Evolutionary conservation across 2,888 invertebrate species (phyloP), one percentile per base, ranked within the genome.

Genomic region (Dinocampus coccinellae): DNA sequence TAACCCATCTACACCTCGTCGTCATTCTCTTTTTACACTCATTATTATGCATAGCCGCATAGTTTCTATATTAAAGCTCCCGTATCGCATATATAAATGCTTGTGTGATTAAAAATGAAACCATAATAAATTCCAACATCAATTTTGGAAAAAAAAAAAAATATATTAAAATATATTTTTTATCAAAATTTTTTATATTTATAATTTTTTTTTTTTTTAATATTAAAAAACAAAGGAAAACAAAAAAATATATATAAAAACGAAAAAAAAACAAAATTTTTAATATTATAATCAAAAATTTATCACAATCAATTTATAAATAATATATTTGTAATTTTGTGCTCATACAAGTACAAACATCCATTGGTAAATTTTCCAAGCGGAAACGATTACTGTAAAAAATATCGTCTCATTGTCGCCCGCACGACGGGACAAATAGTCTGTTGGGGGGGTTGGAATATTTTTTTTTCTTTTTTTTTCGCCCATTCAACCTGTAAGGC

Each of bases 91-190:
- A 57, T 58, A 58, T 80, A 83, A 84, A 85, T 84, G 82, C 83
- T 83, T 80, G 85, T 79, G 83, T 85, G 85, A 86, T 87, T 86
- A 85, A 86, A 86, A 87, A 84, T 86, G 80, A 83, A 85, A 85
- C 85, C 82, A 79, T 79, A 78, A 76, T 79, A 80, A 57, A 83
- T 82, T 83, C 81, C 82, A 72, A 80, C 83, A 83, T 79, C 77
- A 80, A 65, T 73, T n/a, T n/a, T n/a, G n/a, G n/a, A n/a, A n/a
- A n/a, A n/a, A n/a, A n/a, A n/a, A n/a, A n/a, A n/a, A n/a, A n/a
- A n/a, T n/a, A n/a, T n/a, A n/a, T n/a, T n/a, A n/a, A n/a, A n/a
- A 47, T 16, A 16, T 39, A 47, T n/a, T n/a, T 58, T 75, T 69
- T 63, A 29, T 60, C 47, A 53, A 39, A 36, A 71, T 62, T 66